Evolutionary conservation across 2,797 vertebrate genomes (phyloP).

Genomic region (Neostethus bicornis): DNA sequence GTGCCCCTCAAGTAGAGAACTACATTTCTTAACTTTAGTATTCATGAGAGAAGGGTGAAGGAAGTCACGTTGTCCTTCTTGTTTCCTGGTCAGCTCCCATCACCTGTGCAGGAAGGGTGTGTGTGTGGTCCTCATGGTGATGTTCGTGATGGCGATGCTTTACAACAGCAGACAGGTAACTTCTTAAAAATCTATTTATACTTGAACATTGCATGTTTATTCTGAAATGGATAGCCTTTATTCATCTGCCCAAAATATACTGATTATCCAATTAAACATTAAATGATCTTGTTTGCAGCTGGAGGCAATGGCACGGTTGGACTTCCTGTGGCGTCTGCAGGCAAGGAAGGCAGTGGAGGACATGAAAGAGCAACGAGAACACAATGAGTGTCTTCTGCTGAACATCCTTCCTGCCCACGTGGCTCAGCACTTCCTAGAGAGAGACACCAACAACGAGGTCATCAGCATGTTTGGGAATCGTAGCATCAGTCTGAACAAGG

Average conservation of each 20-base stretch:
- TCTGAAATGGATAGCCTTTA: no score
- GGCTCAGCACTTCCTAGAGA: slow-evolving; percentile 72
- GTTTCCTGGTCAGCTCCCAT: slow-evolving; percentile 30
- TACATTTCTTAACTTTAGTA: not conserved
- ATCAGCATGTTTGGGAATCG: no score
- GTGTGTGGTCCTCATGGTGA: slow-evolving; percentile 48
- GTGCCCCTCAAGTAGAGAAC: not conserved
- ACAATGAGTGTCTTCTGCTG: slow-evolving; percentile 76
- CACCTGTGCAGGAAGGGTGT: slow-evolving; percentile 34
- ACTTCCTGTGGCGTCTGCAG: slow-evolving; percentile 79
- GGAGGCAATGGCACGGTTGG: slow-evolving; percentile 73
- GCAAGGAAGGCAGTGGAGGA: slow-evolving; percentile 77
- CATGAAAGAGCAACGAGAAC: slow-evolving; percentile 75
- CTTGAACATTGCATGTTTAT: no score
- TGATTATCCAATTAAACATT: no score
- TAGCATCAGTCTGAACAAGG: no score
- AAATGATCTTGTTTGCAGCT: slow-evolving; percentile 64
- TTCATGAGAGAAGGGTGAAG: not conserved
- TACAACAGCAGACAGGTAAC: slow-evolving; percentile 56
- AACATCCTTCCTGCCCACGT: slow-evolving; percentile 78
- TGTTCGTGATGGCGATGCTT: slow-evolving; percentile 39
- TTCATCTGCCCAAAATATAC: no score
- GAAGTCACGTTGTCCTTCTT: not conserved
- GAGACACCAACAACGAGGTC: slow-evolving; percentile 64
- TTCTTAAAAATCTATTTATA: no score